Evolutionary conservation across 2,888 invertebrate genomes (phyloP).

Genomic region (Cinara cedri): DNA sequence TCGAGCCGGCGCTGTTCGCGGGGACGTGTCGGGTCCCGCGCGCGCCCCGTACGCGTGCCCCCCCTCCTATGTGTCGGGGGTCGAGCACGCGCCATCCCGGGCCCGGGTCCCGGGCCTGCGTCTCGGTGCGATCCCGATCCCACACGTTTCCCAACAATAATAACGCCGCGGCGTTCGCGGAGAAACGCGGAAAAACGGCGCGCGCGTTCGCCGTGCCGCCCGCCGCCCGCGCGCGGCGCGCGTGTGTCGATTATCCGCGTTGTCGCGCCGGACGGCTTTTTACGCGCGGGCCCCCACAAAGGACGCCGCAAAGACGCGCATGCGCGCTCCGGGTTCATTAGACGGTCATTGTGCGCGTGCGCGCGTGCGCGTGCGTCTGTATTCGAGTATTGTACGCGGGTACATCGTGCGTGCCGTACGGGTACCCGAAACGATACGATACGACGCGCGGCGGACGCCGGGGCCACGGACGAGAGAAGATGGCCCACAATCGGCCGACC

Average conservation of each 20-base stretch:
- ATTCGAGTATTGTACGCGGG: too few species aligned
- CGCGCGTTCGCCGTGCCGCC: too few species aligned
- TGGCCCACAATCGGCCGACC: conserved; percentile 53
- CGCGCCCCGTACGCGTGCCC: too few species aligned
- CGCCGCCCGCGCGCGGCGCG: not conserved
- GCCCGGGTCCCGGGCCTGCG: too few species aligned
- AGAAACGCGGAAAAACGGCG: too few species aligned
- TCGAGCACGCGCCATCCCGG: too few species aligned
- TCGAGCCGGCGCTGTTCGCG: too few species aligned
- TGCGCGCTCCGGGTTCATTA: conserved; percentile 50
- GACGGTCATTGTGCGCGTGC: conserved; percentile 27
- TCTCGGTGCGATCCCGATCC: too few species aligned
- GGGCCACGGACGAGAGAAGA: conserved; percentile 12
- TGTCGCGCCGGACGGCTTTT: conserved; percentile 4
- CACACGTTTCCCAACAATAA: too few species aligned
- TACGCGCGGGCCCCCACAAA: conserved; percentile 8
- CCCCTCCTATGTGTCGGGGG: too few species aligned
- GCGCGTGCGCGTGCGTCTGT: not conserved
- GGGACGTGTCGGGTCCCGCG: too few species aligned
- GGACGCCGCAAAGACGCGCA: conserved; percentile 33
- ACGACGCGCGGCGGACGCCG: not conserved
- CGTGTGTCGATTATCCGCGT: conserved; percentile 8
- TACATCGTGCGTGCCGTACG: not conserved
- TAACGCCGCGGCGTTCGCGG: too few species aligned
- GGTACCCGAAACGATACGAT: not conserved